phyloP scores from a whole-genome alignment of 1,140 invertebrate genomes.

The Caenorhabditis elegans region WBcel235 BX284604.4:3966501-3967000 shows the following conservation, averaged over 20 bases:
- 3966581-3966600: background rate
- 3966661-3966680: background rate
- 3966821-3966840: background rate
- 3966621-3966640: background rate
- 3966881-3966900: no score
- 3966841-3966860: background rate
- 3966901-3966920: background rate
- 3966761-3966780: background rate
- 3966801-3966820: background rate
- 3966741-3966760: no score
- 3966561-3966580: background rate
- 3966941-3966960: background rate
- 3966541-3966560: background rate
- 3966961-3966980: background rate
- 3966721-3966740: background rate
- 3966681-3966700: background rate
- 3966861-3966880: no score
- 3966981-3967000: background rate
- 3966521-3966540: no score
- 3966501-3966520: no score
- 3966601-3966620: background rate
- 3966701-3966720: background rate
- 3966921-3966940: background rate
- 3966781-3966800: background rate
- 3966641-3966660: background rate